Evolutionary conservation across 2,113 vertebrate genomes (phyloP).

Genomic region (Megatriorchis doriae): DNA sequence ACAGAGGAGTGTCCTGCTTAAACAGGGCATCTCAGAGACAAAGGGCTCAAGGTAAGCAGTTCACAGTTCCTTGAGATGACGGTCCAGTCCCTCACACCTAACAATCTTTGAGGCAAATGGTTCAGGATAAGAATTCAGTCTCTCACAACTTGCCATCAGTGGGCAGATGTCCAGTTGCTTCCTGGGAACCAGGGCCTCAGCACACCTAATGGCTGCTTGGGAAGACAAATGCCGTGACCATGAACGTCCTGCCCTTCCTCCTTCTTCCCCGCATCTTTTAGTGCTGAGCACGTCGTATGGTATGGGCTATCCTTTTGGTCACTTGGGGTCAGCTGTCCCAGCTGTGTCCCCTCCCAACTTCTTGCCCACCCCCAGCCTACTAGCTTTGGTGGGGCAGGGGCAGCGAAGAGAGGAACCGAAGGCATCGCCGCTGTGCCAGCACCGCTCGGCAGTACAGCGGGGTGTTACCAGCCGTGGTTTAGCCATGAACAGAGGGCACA

Average conservation of each 20-base stretch:
- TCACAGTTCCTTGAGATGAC: too few relatives aligned
- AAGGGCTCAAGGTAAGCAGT: too few relatives aligned
- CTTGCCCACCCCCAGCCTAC: rapidly evolving
- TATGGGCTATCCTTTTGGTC: too few relatives aligned
- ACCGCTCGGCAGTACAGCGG: too few relatives aligned
- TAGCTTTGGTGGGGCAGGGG: background rate
- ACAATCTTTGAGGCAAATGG: too few relatives aligned
- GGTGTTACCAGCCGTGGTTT: background rate
- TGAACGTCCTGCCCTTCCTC: background rate
- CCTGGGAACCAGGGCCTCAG: background rate
- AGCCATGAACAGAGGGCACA: background rate
- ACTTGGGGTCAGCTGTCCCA: too few relatives aligned
- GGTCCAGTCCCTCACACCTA: too few relatives aligned
- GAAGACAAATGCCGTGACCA: background rate
- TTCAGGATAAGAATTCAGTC: too few relatives aligned
- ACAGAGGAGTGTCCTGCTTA: too few relatives aligned
- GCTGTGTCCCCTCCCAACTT: too few relatives aligned
- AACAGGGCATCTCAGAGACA: too few relatives aligned
- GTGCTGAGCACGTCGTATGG: background rate
- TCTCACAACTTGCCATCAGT: background rate
- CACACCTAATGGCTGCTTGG: background rate
- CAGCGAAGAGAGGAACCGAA: background rate
- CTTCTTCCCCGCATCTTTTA: background rate
- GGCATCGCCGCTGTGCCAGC: background rate
- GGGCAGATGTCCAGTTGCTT: background rate